Evolutionary conservation across 2,888 invertebrate genomes (phyloP).

Genomic region (Drosophila kambysellisi): DNA sequence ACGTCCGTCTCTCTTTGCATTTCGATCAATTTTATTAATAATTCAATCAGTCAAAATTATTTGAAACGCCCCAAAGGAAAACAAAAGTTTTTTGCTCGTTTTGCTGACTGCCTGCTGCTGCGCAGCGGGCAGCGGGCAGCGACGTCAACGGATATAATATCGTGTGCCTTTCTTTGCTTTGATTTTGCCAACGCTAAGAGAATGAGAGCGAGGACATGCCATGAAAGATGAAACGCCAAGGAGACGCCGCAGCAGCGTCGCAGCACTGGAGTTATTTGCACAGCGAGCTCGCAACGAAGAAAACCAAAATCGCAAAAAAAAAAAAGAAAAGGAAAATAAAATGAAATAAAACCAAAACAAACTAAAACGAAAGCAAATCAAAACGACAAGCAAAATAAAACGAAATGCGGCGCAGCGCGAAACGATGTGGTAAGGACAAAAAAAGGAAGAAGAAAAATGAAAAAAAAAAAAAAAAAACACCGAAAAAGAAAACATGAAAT

Average conservation of each 20-base stretch:
- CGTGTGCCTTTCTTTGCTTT: constrained; percentile 52
- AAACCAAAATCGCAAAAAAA: constrained; percentile 15
- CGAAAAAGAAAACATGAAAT: constrained; percentile 73
- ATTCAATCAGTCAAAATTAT: constrained; percentile 83
- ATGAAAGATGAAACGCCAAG: constrained; percentile 47
- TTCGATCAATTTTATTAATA: constrained; percentile 84
- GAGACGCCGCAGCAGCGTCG: constrained; percentile 12
- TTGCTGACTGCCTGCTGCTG: constrained; percentile 41
- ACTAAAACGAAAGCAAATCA: constrained; percentile 67
- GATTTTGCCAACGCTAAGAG: constrained; percentile 37
- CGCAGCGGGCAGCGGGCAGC: constrained; percentile 30
- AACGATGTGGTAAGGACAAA: constrained; percentile 1
- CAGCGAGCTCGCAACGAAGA: constrained; percentile 48
- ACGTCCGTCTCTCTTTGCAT: constrained; percentile 65
- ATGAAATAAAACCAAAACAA: constrained; percentile 21
- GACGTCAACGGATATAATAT: constrained; percentile 27
- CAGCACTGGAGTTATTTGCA: constrained; percentile 66
- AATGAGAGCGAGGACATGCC: constrained; percentile 7
- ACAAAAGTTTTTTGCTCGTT: constrained; percentile 66
- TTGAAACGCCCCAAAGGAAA: constrained; percentile 79
- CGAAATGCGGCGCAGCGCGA: constrained; percentile 54
- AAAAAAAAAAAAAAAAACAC: constrained; percentile 15
- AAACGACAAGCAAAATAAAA: constrained; percentile 74
- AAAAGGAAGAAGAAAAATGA: constrained; percentile 7
- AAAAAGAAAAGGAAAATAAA: constrained; percentile 6